Evolutionary conservation across 2,113 vertebrate species (phyloP).

Genomic region (Spilogale gracilis): DNA sequence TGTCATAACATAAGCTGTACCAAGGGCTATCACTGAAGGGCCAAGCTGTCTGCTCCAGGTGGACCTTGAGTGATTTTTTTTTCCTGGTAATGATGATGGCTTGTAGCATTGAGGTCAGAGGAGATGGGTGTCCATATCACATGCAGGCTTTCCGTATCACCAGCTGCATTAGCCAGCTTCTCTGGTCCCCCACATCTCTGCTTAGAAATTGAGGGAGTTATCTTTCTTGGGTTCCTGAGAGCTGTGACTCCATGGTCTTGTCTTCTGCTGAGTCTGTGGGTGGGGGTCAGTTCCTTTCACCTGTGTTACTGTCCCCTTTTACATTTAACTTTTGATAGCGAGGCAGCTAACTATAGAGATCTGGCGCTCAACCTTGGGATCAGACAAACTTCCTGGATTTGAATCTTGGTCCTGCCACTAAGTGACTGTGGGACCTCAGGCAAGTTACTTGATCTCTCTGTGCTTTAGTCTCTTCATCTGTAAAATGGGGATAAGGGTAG

Average conservation of each 20-base stretch:
- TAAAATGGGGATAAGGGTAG: neutral
- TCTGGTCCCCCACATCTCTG: neutral
- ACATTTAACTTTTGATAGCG: neutral
- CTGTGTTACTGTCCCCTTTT: neutral
- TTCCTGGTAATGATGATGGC: neutral
- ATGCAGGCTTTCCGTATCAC: neutral
- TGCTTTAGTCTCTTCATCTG: neutral
- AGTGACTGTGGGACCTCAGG: neutral
- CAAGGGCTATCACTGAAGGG: neutral
- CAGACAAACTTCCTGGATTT: neutral
- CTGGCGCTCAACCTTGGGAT: neutral
- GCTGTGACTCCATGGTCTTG: neutral
- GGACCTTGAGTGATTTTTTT: neutral
- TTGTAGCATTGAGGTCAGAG: neutral
- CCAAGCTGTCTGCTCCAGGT: neutral
- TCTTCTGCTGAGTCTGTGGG: neutral
- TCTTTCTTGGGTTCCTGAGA: neutral
- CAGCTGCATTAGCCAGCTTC: neutral
- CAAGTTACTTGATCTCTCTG: constrained; percentile 4
- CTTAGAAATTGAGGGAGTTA: neutral
- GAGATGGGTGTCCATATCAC: neutral
- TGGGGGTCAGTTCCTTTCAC: neutral
- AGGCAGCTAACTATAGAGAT: neutral
- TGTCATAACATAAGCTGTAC: too few species aligned
- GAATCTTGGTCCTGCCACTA: neutral